Percentiles rank a stretch among this genome's conserved stretches.
These are phyloP conservation scores for Meleagris gallopavo DNA, from an alignment of 2,113 vertebrate genomes.

Conservation along the genomic window DNA sequence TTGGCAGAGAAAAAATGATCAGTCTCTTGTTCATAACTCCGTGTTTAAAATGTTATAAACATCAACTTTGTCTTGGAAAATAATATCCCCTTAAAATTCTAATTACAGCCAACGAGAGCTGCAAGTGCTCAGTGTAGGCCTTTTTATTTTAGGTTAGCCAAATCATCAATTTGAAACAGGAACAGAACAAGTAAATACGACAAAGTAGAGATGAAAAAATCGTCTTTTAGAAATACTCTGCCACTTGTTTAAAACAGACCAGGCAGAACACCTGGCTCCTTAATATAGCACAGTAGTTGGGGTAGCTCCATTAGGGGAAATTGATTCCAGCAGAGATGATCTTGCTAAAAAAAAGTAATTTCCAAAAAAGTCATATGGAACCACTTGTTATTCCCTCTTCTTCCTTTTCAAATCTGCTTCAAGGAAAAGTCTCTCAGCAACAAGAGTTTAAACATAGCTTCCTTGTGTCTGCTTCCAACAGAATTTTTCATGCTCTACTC, in stretches of 20 bases:
- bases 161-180: slow-evolving; percentile 29
- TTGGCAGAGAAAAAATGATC: background rate
- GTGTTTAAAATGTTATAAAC: background rate
- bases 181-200: slow-evolving; percentile 26
- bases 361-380: slow-evolving; percentile 44
- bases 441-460: slow-evolving; percentile 5
- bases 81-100: background rate
- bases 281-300: slow-evolving; percentile 48
- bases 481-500: slow-evolving; percentile 23
- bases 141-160: slow-evolving; percentile 5
- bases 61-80: background rate
- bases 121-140: background rate
- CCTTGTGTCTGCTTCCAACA: slow-evolving; percentile 3
- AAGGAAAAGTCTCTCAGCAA: slow-evolving; percentile 7
- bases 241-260: slow-evolving; percentile 46
- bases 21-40: background rate
- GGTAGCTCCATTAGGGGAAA: slow-evolving; percentile 31
- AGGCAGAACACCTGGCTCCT: slow-evolving; percentile 36
- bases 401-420: slow-evolving; percentile 26
- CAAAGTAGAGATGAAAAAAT: slow-evolving; percentile 28
- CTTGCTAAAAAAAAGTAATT: background rate
- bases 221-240: background rate
- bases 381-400: background rate
- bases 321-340: slow-evolving; percentile 31
- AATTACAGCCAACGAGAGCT: background rate